A percentile compares a stretch with the other conserved stretches of the same genome.
Conservation (phyloP, 64 coral and sea anemone species). For the Hydrozoanthus tunicans region DNA sequence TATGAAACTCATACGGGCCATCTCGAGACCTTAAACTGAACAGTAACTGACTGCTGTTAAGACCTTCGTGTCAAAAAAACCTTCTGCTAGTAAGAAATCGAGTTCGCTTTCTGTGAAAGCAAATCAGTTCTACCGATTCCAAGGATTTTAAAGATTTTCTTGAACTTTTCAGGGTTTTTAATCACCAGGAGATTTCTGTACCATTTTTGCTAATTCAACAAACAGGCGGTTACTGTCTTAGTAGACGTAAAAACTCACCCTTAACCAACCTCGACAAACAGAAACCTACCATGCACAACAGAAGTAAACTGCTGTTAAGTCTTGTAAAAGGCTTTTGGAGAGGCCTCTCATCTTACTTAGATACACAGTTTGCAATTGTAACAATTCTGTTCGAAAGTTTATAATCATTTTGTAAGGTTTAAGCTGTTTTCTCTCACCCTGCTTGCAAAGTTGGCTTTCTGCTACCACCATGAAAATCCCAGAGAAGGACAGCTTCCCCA, state of each 20-base stretch:
- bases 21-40: neutral
- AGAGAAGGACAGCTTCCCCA: constrained; percentile 90
- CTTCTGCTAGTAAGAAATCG: too few species aligned
- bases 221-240: too few species aligned
- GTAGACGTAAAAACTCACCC: neutral
- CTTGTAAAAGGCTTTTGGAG: neutral
- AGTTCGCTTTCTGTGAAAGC: too few species aligned
- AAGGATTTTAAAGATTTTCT: too few species aligned
- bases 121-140: too few species aligned
- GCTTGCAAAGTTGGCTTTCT: constrained; percentile 19
- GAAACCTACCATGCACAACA: neutral
- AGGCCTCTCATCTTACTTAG: neutral
- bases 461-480: constrained; percentile 85
- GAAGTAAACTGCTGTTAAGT: neutral
- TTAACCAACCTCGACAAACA: neutral
- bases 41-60: neutral
- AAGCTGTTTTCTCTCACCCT: constrained; percentile 45
- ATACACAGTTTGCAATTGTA: neutral
- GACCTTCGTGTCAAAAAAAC: too few species aligned
- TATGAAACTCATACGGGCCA: too few species aligned
- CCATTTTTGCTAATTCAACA: too few species aligned
- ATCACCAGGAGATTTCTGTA: too few species aligned
- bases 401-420: neutral
- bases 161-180: too few species aligned
- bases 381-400: too few species aligned